phyloP scores from a whole-genome alignment of 2,888 invertebrate species.

The Yponomeuta plumbellus region DNA sequence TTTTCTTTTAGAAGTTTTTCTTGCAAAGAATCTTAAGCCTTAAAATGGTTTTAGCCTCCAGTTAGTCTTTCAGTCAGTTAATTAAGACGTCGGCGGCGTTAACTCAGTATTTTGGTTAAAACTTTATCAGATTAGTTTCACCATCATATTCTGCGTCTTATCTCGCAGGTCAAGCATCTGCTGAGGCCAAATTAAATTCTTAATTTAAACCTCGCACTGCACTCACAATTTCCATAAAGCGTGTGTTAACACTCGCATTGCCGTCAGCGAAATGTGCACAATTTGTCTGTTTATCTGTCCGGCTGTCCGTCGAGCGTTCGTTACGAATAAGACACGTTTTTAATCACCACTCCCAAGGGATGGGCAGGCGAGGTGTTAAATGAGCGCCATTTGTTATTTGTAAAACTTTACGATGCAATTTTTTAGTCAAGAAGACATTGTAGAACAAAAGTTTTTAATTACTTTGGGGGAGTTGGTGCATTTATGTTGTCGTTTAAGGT shows the following conservation, averaged over 20 bases:
- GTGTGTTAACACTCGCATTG: slow-evolving; percentile 13
- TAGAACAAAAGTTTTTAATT: not conserved
- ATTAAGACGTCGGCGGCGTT: no score
- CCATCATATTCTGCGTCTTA: not conserved
- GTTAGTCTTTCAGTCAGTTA: no score
- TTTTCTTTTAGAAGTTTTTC: no score
- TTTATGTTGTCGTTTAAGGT: not conserved
- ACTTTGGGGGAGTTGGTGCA: not conserved
- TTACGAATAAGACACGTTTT: slow-evolving; percentile 21
- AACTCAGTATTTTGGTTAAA: no score
- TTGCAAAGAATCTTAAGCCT: no score
- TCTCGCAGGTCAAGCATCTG: not conserved
- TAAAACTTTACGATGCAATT: slow-evolving; percentile 1
- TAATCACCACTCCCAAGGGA: slow-evolving; percentile 18
- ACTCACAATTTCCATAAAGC: slow-evolving; percentile 6
- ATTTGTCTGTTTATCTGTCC: slow-evolving; percentile 20
- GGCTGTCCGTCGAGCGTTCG: slow-evolving; percentile 19
- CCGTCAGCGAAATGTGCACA: slow-evolving; percentile 20
- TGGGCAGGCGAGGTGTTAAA: slow-evolving; percentile 8
- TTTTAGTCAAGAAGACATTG: not conserved
- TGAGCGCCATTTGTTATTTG: slow-evolving; percentile 4
- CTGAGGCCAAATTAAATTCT: not conserved
- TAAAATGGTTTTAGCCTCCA: no score
- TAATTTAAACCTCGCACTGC: not conserved
- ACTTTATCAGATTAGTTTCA: no score